These are phyloP conservation scores for Ochotona curzoniae DNA, from an alignment of 2,113 vertebrate species.

Conservation along the genomic window DNA sequence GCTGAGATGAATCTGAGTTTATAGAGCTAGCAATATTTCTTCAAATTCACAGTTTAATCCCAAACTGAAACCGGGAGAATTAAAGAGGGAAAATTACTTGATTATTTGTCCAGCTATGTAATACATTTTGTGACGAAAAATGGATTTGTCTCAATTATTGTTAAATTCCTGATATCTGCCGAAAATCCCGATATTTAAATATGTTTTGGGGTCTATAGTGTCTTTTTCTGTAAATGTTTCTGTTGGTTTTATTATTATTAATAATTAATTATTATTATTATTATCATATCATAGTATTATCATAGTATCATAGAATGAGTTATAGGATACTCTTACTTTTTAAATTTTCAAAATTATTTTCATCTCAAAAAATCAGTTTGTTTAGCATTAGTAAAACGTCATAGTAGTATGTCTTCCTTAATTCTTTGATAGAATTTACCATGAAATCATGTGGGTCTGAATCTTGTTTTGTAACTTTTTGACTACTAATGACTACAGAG, in stretches of 20 bases:
- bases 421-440: background rate
- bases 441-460: background rate
- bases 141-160: background rate
- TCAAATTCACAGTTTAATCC: background rate
- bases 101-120: background rate
- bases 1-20: background rate
- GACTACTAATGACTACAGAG: background rate
- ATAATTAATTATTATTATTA: too few relatives aligned
- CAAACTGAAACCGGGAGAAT: background rate
- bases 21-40: background rate
- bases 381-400: background rate
- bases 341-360: background rate
- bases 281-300: too few relatives aligned
- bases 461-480: background rate
- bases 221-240: background rate
- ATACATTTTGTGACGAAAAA: background rate
- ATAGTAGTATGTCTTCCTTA: background rate
- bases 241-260: background rate
- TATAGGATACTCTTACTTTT: background rate
- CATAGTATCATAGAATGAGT: background rate
- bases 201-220: constrained; percentile 12
- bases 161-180: background rate
- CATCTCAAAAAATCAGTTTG: background rate
- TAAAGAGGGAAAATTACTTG: background rate
- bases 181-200: background rate